These are phyloP conservation scores for Pongo pygmaeus DNA, from an alignment of 2,113 vertebrate genomes.

Conservation along the genomic window DNA sequence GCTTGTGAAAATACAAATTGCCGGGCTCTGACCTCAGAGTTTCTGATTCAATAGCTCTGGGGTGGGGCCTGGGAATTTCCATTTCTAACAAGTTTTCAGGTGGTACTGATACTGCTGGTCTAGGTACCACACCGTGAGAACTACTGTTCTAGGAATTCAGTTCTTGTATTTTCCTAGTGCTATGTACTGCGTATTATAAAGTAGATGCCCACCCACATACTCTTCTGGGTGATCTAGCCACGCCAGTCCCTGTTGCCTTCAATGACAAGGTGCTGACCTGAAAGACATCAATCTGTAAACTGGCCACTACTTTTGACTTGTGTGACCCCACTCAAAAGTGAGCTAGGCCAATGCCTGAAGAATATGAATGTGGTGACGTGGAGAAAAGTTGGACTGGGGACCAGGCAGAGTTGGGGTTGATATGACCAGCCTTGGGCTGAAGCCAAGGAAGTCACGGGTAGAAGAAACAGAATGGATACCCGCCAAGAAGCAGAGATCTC, in stretches of 20 bases:
- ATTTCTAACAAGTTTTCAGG: neutral
- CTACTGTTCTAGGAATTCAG: neutral
- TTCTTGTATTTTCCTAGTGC: neutral
- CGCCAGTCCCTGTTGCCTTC: neutral
- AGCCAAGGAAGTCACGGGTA: neutral
- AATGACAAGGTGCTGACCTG: neutral
- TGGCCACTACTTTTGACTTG: conserved; percentile 35
- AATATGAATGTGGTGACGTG: neutral
- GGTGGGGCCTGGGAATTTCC: neutral
- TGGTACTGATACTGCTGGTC: neutral
- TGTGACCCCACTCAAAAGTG: conserved; percentile 6
- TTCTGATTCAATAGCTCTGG: neutral
- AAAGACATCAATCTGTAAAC: conserved; percentile 1
- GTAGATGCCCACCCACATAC: too few relatives aligned
- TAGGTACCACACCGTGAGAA: neutral
- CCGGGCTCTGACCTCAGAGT: neutral
- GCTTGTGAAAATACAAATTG: neutral
- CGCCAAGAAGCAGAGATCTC: neutral
- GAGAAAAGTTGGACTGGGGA: neutral
- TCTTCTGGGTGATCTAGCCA: neutral
- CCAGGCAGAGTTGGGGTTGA: neutral
- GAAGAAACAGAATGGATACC: neutral
- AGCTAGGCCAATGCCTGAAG: neutral
- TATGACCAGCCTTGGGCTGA: neutral
- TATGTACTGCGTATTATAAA: neutral